Percentiles rank a stretch among this genome's conserved stretches.
These are phyloP conservation scores for Pantherophis guttatus DNA, from an alignment of 2,113 vertebrate genomes.

Conservation along the genomic window DNA sequence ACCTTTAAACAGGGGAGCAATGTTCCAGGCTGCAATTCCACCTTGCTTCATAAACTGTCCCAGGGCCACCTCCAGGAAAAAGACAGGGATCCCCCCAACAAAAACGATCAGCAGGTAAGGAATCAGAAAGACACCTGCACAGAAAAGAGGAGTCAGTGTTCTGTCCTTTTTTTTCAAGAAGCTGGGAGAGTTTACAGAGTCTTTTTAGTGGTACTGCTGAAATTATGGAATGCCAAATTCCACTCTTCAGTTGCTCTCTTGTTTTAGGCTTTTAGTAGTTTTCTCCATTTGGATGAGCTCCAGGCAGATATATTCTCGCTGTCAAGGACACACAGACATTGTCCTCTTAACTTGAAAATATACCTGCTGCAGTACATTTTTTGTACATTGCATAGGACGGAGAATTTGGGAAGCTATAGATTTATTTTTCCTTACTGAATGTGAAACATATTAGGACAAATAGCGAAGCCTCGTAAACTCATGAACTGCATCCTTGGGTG, in stretches of 20 bases:
- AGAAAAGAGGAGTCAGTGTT: not conserved
- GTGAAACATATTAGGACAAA: not conserved
- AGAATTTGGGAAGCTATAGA: not conserved
- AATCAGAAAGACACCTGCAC: slow-evolving; percentile 90
- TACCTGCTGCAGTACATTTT: not conserved
- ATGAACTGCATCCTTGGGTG: not conserved
- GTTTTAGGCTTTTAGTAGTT: not conserved
- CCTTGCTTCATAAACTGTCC: slow-evolving; percentile 98
- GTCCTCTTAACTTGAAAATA: not conserved
- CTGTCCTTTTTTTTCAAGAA: not conserved
- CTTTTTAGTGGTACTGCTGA: not conserved
- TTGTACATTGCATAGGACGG: not conserved
- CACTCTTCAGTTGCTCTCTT: not conserved
- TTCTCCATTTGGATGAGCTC: not conserved
- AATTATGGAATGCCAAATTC: not conserved
- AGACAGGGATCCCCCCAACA: slow-evolving; percentile 91
- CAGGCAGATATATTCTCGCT: not conserved
- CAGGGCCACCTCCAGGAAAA: slow-evolving; percentile 94
- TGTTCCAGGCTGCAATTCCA: slow-evolving; percentile 94
- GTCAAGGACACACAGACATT: not conserved
- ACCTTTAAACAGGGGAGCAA: slow-evolving; percentile 92
- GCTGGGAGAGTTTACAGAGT: not conserved
- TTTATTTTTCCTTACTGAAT: not conserved
- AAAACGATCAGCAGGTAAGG: slow-evolving; percentile 91
- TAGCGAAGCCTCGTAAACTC: not conserved